These are phyloP conservation scores for Trinorchestia longiramus DNA, from an alignment of 1,140 invertebrate species.

Conservation along the genomic window DNA sequence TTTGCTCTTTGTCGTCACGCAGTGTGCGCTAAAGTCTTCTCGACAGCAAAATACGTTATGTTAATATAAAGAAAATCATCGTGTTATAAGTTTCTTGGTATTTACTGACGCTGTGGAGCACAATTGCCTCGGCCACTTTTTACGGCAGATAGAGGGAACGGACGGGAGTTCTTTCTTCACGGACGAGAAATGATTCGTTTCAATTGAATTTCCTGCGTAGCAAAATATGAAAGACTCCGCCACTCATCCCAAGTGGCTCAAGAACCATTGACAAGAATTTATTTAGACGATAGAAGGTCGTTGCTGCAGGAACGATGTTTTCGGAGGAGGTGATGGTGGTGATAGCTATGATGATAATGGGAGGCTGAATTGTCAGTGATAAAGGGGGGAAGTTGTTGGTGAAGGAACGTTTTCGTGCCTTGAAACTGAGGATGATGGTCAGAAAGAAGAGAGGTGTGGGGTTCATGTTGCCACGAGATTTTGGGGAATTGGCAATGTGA, in stretches of 20 bases:
- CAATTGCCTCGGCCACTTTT: slow-evolving; percentile 33
- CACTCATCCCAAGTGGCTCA: slow-evolving; percentile 53
- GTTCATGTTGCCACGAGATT: neutral
- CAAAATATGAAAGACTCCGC: slow-evolving; percentile 52
- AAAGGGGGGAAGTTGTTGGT: neutral
- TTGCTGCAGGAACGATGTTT: slow-evolving; percentile 18
- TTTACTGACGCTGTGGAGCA: neutral
- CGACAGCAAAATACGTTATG: neutral
- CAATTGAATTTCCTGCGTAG: slow-evolving; percentile 51
- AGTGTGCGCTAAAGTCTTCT: neutral
- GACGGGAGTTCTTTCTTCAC: slow-evolving; percentile 25
- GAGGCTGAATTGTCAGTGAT: neutral
- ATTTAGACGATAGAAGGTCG: slow-evolving; percentile 50
- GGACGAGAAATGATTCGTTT: slow-evolving; percentile 51
- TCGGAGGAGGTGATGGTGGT: slow-evolving; percentile 15
- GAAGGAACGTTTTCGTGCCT: neutral
- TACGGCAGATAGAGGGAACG: neutral
- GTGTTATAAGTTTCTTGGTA: neutral
- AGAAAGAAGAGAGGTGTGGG: neutral
- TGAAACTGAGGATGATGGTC: neutral
- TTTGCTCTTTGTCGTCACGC: neutral
- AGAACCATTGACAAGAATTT: slow-evolving; percentile 55
- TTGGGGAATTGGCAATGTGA: neutral
- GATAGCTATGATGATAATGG: slow-evolving; percentile 8
- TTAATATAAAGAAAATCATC: neutral